phyloP scores from a whole-genome alignment of 2,888 invertebrate genomes.

The Aromia moschata region DNA sequence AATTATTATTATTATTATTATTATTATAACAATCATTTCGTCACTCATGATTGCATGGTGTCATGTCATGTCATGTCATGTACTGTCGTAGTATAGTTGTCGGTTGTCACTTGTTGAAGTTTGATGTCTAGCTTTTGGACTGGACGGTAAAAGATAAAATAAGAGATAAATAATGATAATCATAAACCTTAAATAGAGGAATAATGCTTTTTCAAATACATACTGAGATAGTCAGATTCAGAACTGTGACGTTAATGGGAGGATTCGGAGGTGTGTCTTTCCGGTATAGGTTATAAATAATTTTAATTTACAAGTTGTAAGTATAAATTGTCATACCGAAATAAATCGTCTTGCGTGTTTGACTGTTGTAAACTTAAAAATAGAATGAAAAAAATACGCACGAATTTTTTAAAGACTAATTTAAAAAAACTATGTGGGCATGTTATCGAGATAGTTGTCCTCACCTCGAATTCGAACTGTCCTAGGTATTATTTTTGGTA shows the following conservation, averaged over 20 bases:
- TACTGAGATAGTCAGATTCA: constrained; percentile 6
- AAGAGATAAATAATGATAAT: neutral
- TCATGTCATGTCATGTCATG: too few relatives aligned
- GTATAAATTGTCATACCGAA: neutral
- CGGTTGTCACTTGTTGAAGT: too few relatives aligned
- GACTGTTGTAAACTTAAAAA: constrained; percentile 4
- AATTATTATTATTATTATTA: too few relatives aligned
- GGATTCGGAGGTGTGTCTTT: constrained; percentile 24
- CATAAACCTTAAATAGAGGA: neutral
- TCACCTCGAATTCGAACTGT: neutral
- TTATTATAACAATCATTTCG: too few relatives aligned
- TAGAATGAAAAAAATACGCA: constrained; percentile 8
- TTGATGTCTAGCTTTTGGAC: too few relatives aligned
- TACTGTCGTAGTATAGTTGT: too few relatives aligned
- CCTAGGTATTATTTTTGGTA: neutral
- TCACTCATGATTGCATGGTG: too few relatives aligned
- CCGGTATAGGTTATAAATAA: constrained; percentile 20
- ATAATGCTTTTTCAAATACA: neutral
- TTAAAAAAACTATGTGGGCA: constrained; percentile 10
- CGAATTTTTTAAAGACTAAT: neutral
- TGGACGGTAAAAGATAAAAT: neutral
- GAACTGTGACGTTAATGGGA: constrained; percentile 20
- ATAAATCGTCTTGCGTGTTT: constrained; percentile 13
- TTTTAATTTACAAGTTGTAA: neutral
- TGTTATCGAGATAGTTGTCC: constrained; percentile 1